A percentile compares a stretch with the other conserved stretches of the same genome.
These are phyloP conservation scores for Lobophora halterata DNA, from an alignment of 2,888 invertebrate species.

Conservation along the genomic window DNA sequence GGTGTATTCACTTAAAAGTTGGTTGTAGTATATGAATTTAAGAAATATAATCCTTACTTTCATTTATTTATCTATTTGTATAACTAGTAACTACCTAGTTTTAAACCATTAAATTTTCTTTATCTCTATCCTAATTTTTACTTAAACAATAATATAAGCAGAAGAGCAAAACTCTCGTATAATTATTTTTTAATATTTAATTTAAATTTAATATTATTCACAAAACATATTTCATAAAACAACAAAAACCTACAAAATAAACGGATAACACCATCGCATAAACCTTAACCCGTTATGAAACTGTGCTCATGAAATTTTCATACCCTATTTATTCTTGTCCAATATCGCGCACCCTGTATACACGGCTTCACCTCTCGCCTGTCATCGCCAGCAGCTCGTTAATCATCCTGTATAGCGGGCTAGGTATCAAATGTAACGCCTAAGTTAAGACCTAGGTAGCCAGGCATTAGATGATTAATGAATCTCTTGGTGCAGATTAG, in stretches of 20 bases:
- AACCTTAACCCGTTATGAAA: conserved; percentile 18
- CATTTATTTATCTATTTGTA: too few relatives aligned
- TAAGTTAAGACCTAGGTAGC: conserved; percentile 39
- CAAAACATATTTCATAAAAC: background rate
- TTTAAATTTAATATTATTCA: background rate
- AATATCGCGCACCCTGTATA: conserved; percentile 50
- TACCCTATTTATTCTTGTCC: conserved; percentile 27
- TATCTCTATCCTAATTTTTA: too few relatives aligned
- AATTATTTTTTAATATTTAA: too few relatives aligned
- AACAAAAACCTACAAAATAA: background rate
- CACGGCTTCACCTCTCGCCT: conserved; percentile 55
- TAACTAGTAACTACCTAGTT: too few relatives aligned
- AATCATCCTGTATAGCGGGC: conserved; percentile 58
- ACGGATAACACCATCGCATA: conserved; percentile 14
- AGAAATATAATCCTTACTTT: too few relatives aligned
- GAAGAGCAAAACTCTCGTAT: too few relatives aligned
- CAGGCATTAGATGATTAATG: conserved; percentile 30
- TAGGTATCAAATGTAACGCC: conserved; percentile 56
- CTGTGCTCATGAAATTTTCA: conserved; percentile 26
- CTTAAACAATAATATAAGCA: too few relatives aligned
- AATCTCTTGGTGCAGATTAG: too few relatives aligned
- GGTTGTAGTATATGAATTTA: too few relatives aligned
- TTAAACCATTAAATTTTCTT: too few relatives aligned
- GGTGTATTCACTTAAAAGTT: too few relatives aligned
- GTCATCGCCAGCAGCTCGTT: conserved; percentile 70